Conservation (phyloP, 2,797 vertebrate species). For the Onychomys torridus region DNA sequence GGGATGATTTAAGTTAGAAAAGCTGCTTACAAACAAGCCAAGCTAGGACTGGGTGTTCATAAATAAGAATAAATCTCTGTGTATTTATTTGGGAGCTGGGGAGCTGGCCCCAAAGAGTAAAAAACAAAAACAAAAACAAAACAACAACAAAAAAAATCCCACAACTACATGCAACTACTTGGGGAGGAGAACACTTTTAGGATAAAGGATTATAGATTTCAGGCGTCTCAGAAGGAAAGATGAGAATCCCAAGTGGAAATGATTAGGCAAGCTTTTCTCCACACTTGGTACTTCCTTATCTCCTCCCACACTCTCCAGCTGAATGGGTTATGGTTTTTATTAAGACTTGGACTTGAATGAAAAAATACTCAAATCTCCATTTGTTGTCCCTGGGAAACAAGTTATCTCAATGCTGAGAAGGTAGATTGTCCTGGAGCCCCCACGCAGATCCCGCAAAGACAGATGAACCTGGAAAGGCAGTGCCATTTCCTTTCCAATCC, state of each 20-base stretch:
- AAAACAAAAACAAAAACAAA: not conserved
- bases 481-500: slow-evolving; percentile 22
- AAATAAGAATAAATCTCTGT: not conserved
- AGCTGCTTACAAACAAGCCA: not conserved
- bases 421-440: slow-evolving; percentile 7
- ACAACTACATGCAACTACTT: not conserved
- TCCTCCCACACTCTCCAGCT: not conserved
- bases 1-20: not conserved
- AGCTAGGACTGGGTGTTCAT: not conserved
- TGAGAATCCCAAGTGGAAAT: not conserved
- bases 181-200: not conserved
- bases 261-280: slow-evolving; percentile 12
- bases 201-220: slow-evolving; percentile 16
- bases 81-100: not conserved
- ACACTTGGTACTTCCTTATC: not conserved
- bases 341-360: slow-evolving; percentile 59
- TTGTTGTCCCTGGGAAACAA: slow-evolving; percentile 55
- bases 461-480: slow-evolving; percentile 51
- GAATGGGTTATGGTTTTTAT: slow-evolving; percentile 57
- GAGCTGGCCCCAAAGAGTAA: not conserved
- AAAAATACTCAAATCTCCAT: slow-evolving; percentile 54
- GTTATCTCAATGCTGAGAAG: slow-evolving; percentile 52
- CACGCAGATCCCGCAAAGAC: slow-evolving; percentile 34
- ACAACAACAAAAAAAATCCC: too few relatives aligned
- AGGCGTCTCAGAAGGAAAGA: slow-evolving; percentile 10